Evolutionary conservation across 2,113 vertebrate species (phyloP), one percentile per base, ranked within the genome.

Genomic region (Pituophis catenifer): DNA sequence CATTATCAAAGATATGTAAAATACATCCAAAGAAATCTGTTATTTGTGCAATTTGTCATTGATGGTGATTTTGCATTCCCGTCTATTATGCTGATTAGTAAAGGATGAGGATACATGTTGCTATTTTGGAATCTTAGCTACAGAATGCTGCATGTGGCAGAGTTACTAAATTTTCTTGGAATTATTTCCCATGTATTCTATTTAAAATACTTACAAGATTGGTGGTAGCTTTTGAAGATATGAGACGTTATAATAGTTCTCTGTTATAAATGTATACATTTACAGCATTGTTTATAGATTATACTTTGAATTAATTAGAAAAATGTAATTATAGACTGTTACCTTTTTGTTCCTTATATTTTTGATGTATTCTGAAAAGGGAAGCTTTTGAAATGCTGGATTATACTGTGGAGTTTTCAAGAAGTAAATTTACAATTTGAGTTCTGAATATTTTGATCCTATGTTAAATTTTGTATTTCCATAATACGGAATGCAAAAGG

Each of bases 1-100:
- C 87, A 26, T 90, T 94, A 89, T 95, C 94, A 93, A 95, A 96
- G 93, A 26, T 92, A 91, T 7, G 58, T 86, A 93, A 93, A 93
- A 93, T 29, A 94, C 95, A 94, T 95, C 95, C 95, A n/a, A 5
- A 52, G 29, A 33, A 38, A 29, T 9, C 2, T 33, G 57, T 52
- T 38, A 59, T 57, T 44, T 89, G 12, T 5, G 53, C 26, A 29
- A 87, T 50, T 23, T 52, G 52, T 17, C 52, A 1, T 48, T 88
- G 13, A 65, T n/a, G 19, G 91, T 65, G 86, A 94, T 87, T 26
- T 92, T 88, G 29, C 15, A 0, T 33, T 38, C 38, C 5, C 29
- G 52, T 24, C 88, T 54, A 12, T 90, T 33, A 62, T 33, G 13
- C 13, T 55, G 55, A 86, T 55, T 89, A 81, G 13, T 44, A 55